phyloP scores from a whole-genome alignment of 2,797 vertebrate species.

The Pseudomugil tenellus region DNA sequence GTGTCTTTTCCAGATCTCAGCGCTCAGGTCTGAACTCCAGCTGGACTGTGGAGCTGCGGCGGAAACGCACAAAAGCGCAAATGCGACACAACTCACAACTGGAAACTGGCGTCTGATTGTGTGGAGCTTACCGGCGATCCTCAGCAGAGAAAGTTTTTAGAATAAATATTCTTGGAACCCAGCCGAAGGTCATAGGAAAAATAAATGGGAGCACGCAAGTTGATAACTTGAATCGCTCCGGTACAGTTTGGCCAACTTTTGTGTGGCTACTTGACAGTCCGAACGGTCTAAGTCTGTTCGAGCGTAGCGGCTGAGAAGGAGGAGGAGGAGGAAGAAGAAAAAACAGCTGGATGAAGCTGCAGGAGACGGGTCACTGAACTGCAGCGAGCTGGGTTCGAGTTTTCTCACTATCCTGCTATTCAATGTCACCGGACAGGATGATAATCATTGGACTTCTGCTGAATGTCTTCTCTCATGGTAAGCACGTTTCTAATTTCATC shows the following conservation, averaged over 20 bases:
- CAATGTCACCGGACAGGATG: constrained; percentile 74
- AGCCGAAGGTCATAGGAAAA: constrained; percentile 9
- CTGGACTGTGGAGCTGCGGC: constrained; percentile 65
- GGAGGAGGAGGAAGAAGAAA: constrained; percentile 15
- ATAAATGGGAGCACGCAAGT: constrained; percentile 58
- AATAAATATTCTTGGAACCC: constrained; percentile 3
- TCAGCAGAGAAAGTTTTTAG: constrained; percentile 5
- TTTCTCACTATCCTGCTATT: constrained; percentile 49
- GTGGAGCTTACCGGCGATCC: constrained; percentile 8
- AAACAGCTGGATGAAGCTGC: constrained; percentile 73
- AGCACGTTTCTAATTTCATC: constrained; percentile 10
- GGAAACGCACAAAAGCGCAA: constrained; percentile 29
- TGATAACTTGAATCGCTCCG: constrained; percentile 57
- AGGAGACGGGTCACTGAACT: constrained; percentile 66
- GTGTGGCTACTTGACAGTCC: constrained; percentile 11
- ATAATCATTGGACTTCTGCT: constrained; percentile 78
- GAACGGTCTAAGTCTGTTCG: constrained; percentile 34
- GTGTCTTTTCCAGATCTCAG: constrained; percentile 47
- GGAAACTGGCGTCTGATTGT: constrained; percentile 16
- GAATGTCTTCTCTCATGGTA: constrained; percentile 71
- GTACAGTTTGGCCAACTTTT: constrained; percentile 72
- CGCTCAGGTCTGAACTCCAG: constrained; percentile 52
- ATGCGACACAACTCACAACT: constrained; percentile 29
- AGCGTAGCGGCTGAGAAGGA: constrained; percentile 15
- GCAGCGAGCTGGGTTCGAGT: constrained; percentile 53